phyloP scores from a whole-genome alignment of 2,113 vertebrate species.

The Sinocyclocheilus grahami region DNA sequence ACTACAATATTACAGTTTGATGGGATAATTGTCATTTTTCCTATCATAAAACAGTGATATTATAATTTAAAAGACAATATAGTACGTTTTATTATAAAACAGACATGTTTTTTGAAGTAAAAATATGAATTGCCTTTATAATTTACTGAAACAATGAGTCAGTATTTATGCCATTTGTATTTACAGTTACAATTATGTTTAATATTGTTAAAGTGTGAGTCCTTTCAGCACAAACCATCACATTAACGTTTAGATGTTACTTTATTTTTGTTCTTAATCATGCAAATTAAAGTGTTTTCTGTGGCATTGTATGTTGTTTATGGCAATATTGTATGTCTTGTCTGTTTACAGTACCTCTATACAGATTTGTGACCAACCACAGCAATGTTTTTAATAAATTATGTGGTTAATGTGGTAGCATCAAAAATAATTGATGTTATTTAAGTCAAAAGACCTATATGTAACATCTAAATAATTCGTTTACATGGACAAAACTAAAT shows the following conservation, averaged over 20 bases:
- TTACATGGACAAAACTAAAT: background rate
- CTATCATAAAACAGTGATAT: no score
- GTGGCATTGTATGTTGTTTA: background rate
- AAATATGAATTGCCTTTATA: background rate
- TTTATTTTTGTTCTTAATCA: background rate
- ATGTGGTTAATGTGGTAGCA: background rate
- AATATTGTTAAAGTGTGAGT: background rate
- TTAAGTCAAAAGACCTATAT: background rate
- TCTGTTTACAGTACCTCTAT: background rate
- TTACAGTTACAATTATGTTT: background rate
- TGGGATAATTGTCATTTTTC: background rate
- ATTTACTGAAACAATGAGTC: background rate
- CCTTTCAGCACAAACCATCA: background rate
- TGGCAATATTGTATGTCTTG: background rate
- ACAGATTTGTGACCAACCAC: background rate
- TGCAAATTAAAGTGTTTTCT: background rate
- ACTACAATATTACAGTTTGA: background rate
- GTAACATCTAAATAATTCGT: background rate
- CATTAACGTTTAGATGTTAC: background rate
- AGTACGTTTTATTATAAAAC: no score
- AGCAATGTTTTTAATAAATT: background rate
- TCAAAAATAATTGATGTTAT: background rate
- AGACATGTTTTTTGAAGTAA: background rate
- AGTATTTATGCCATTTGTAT: background rate
- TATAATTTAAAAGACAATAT: no score